Percentiles rank a stretch among this genome's conserved stretches.
phyloP scores from a whole-genome alignment of 2,797 vertebrate genomes.

The Onychomys arenicola region DNA sequence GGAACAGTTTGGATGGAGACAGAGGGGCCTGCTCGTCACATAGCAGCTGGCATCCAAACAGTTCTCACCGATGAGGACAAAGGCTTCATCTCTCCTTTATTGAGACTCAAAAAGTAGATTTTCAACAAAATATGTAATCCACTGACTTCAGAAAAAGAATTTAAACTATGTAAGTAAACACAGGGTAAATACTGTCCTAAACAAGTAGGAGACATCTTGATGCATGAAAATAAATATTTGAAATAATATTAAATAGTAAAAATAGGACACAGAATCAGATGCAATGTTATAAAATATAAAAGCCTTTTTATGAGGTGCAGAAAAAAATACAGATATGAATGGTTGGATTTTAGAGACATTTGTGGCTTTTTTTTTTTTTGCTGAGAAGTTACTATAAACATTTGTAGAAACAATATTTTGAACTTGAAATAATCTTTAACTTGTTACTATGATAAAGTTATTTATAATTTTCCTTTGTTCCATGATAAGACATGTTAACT shows the following conservation, averaged over 20 bases:
- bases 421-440: slow-evolving; percentile 43
- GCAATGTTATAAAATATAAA: slow-evolving; percentile 64
- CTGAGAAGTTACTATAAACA: slow-evolving; percentile 48
- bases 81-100: not conserved
- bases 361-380: slow-evolving; percentile 44
- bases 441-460: slow-evolving; percentile 40
- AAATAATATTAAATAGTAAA: slow-evolving; percentile 52
- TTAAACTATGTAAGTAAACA: not conserved
- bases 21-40: not conserved
- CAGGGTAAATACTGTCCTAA: slow-evolving; percentile 24
- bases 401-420: slow-evolving; percentile 57
- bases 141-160: not conserved
- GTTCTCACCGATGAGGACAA: not conserved
- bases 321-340: slow-evolving; percentile 48
- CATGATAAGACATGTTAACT: slow-evolving; percentile 16
- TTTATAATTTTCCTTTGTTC: slow-evolving; percentile 51
- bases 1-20: not conserved
- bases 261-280: slow-evolving; percentile 48
- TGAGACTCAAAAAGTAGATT: not conserved
- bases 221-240: slow-evolving; percentile 10
- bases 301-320: slow-evolving; percentile 46
- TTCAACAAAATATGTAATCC: not conserved
- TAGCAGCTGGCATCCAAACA: not conserved
- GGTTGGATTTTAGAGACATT: not conserved
- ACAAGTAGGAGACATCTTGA: slow-evolving; percentile 17